These are phyloP conservation scores for Nothocercus julius DNA, from an alignment of 2,113 vertebrate genomes.

Conservation along the genomic window DNA sequence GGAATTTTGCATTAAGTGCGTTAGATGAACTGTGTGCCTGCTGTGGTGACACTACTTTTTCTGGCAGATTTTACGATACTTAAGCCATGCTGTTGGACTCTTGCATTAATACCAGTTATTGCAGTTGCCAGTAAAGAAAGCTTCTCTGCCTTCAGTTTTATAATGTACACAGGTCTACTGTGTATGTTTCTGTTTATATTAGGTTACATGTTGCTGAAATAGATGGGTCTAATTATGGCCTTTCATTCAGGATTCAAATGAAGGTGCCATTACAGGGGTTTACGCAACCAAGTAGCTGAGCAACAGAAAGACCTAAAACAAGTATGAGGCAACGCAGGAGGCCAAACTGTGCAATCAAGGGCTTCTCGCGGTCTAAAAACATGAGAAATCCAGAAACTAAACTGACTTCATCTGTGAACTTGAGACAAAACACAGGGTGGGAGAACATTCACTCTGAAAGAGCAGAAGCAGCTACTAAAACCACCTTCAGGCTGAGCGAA, in stretches of 20 bases:
- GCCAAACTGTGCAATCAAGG: not conserved
- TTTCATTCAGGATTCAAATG: slow-evolving; percentile 59
- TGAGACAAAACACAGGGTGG: not conserved
- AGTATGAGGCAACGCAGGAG: slow-evolving; percentile 37
- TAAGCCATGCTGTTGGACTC: not conserved
- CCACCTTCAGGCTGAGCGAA: not conserved
- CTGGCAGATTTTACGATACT: not conserved
- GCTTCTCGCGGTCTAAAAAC: not conserved
- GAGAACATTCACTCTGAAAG: rapidly evolving
- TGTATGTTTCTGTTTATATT: slow-evolving; percentile 19
- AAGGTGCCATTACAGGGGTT: slow-evolving; percentile 50
- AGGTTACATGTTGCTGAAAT: slow-evolving; percentile 11
- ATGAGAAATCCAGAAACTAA: not conserved
- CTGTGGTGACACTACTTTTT: not conserved
- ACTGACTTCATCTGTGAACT: not conserved
- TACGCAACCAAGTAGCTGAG: slow-evolving; percentile 65
- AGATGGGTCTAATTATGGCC: slow-evolving; percentile 49
- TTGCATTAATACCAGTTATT: not conserved
- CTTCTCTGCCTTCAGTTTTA: not conserved
- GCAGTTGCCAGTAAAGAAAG: not conserved
- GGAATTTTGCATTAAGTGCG: not conserved
- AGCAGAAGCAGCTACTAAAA: not conserved
- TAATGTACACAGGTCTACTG: not conserved
- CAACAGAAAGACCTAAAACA: slow-evolving; percentile 56
- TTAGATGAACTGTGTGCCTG: rapidly evolving